Conservation (phyloP, 2,888 invertebrate genomes). For the Chouioia cunea region DNA sequence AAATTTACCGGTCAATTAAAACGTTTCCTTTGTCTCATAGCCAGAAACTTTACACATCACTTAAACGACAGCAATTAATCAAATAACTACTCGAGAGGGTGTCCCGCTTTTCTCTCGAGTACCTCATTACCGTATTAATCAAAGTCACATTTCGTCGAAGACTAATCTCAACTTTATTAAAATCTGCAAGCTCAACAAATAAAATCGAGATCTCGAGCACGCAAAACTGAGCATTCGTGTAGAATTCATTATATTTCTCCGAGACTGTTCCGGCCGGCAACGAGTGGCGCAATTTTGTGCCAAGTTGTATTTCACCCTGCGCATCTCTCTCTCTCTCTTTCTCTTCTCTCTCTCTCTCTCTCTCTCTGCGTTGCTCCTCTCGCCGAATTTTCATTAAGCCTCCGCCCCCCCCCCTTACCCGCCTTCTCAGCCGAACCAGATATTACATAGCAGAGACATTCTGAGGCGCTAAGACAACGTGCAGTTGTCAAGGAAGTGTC, state of each 20-base stretch:
- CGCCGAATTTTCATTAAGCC: slow-evolving; percentile 27
- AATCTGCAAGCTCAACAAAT: no score
- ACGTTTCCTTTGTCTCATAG: slow-evolving; percentile 11
- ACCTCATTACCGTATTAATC: slow-evolving; percentile 40
- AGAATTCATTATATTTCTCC: slow-evolving; percentile 20
- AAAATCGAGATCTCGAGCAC: no score
- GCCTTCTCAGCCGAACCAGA: slow-evolving; percentile 23
- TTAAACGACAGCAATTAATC: slow-evolving; percentile 29
- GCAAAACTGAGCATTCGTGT: not conserved
- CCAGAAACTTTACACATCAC: slow-evolving; percentile 35
- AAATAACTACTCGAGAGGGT: slow-evolving; percentile 9
- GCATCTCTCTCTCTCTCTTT: not conserved
- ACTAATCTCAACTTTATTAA: no score
- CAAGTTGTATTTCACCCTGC: slow-evolving; percentile 5
- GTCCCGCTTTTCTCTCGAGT: slow-evolving; percentile 6
- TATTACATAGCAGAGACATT: slow-evolving; percentile 35
- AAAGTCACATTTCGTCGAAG: slow-evolving; percentile 18
- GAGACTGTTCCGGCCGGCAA: not conserved
- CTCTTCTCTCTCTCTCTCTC: slow-evolving; percentile 3
- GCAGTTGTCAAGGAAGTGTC: not conserved
- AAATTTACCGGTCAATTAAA: slow-evolving; percentile 37
- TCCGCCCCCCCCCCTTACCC: no score
- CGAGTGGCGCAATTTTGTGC: slow-evolving; percentile 26
- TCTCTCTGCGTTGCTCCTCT: not conserved
- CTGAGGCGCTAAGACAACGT: not conserved